These are phyloP conservation scores for Chirona hameri DNA, from an alignment of 2,888 invertebrate genomes.

Conservation along the genomic window DNA sequence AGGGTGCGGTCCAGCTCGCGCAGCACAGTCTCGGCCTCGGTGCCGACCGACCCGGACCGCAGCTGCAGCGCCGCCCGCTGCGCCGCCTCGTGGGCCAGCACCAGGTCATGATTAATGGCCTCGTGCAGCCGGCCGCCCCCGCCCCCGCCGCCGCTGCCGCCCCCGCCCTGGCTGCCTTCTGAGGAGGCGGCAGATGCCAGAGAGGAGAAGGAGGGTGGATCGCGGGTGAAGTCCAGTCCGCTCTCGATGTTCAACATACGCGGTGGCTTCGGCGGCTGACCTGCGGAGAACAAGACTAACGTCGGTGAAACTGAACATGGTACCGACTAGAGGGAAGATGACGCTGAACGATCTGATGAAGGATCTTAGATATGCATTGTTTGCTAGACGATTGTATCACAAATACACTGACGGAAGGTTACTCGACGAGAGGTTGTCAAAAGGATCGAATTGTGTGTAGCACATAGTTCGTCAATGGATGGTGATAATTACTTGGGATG, in stretches of 20 bases:
- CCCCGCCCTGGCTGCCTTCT: not conserved
- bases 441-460: too few species aligned
- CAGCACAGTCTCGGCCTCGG: not conserved
- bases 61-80: not conserved
- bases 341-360: too few species aligned
- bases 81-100: not conserved
- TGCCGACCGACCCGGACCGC: not conserved
- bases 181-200: not conserved
- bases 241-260: slow-evolving; percentile 3
- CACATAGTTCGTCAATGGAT: too few species aligned
- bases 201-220: slow-evolving; percentile 1
- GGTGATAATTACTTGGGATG: too few species aligned
- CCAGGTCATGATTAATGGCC: too few species aligned
- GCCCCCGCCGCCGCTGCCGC: not conserved
- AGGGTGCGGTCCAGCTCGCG: not conserved
- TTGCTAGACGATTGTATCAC: too few species aligned
- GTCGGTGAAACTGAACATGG: too few species aligned
- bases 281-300: not conserved
- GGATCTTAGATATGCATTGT: too few species aligned
- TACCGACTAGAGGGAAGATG: too few species aligned
- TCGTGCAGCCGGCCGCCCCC: not conserved
- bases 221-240: slow-evolving; percentile 1
- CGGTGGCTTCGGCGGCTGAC: not conserved
- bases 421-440: too few species aligned
- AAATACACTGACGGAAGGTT: too few species aligned